Evolutionary conservation across 2,888 invertebrate species (phyloP), one percentile per base, ranked within the genome.

Genomic region (Hetaerina titia): DNA sequence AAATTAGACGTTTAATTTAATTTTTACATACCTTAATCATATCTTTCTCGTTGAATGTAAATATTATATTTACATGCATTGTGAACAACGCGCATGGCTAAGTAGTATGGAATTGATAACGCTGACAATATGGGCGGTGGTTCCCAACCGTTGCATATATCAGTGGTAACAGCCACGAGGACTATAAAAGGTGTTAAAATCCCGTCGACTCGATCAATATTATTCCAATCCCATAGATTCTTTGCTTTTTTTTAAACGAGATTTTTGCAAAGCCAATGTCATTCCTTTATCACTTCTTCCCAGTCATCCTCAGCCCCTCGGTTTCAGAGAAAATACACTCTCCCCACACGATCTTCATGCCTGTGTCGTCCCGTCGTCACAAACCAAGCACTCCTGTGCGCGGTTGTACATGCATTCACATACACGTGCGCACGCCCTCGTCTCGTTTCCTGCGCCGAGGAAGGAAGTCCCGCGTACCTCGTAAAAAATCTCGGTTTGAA

Each of bases 401-500:
- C 9, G 25, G 7, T 25, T 81, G 81, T 15, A 2, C 81, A 9
- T 13, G 25, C 31, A 81, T 81, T 69, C n/a, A 17, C 69, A 69
- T 69, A n/a, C 69, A 31, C 81, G 19, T 22, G 19, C n/a, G n/a
- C 25, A 13, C 81, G 81, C 81, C 31, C 25, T 31, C 25, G 11
- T 11, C 89, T 89, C 58, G 58, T 89, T 89, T n/a, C 57, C 58
- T 22, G 11, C 2, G 57, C n/a, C 11, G 8, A 11, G 89, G 57
- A 22, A 57, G 63, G 92, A 69, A 92, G 56, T 69, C 19, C 19
- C 25, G 74, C 22, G 22, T 64, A 17, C 63, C 90, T 90, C 90
- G 90, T 74, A 74, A 92, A 90, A 60, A 92, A 69, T 64, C 31
- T 64, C 60, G 58, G 56, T 89, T 89, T 64, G 63, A 69, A 92